Evolutionary conservation across 2,797 vertebrate genomes (phyloP).

Genomic region (Arrhamphus sclerolepis): DNA sequence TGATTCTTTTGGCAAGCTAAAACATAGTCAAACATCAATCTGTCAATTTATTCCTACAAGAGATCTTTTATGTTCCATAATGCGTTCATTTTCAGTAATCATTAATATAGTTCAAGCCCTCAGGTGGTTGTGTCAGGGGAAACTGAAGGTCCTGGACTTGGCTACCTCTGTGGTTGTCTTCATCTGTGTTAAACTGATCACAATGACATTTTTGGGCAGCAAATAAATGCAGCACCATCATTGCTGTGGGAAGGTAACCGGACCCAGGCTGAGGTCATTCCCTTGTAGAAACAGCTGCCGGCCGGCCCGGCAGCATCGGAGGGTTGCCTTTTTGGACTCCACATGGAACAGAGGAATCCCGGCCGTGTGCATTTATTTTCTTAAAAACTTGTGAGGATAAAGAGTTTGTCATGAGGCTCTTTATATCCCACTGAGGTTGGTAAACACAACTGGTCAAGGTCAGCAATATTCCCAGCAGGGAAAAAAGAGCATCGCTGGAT

Average conservation of each 20-base stretch:
- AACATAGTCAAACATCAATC: no score
- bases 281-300: constrained; percentile 67
- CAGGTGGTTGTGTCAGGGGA: no score
- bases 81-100: no score
- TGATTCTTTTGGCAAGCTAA: neutral
- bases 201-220: constrained; percentile 16
- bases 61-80: no score
- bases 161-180: no score
- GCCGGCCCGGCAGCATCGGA: constrained; percentile 18
- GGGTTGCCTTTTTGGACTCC: constrained; percentile 38
- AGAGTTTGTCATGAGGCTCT: constrained; percentile 60
- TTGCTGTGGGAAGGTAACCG: constrained; percentile 41
- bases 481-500: constrained; percentile 44
- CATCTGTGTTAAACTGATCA: neutral
- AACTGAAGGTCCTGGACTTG: no score
- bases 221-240: constrained; percentile 27
- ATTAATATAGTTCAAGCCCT: no score
- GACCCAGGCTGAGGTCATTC: constrained; percentile 55
- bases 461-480: constrained; percentile 51
- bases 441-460: constrained; percentile 65
- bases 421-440: constrained; percentile 57
- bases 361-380: constrained; percentile 64
- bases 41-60: no score
- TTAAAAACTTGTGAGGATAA: constrained; percentile 66
- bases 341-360: constrained; percentile 49